Percentiles rank a stretch among this genome's conserved stretches.
Evolutionary conservation across 2,113 vertebrate genomes (phyloP).

Genomic region (Triplophysa siluroides): DNA sequence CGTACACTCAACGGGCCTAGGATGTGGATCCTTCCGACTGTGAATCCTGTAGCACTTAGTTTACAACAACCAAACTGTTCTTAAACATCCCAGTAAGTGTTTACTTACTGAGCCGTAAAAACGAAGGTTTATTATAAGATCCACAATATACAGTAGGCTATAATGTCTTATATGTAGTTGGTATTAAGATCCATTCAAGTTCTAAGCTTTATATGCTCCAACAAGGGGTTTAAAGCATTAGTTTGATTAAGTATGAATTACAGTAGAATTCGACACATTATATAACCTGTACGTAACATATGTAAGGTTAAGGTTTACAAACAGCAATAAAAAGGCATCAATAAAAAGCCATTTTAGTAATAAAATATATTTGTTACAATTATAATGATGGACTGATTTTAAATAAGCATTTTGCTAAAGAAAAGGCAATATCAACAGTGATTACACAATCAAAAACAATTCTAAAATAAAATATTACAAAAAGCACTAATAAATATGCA

Average conservation of each 20-base stretch:
- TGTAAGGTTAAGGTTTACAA: not conserved
- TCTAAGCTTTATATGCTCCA: not conserved
- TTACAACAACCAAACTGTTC: slow-evolving; percentile 24
- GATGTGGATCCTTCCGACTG: slow-evolving; percentile 55
- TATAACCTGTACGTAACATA: not conserved
- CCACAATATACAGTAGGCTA: too few relatives aligned
- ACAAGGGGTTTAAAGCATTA: not conserved
- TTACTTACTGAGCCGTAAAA: not conserved
- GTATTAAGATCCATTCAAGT: too few relatives aligned
- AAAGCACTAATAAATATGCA: slow-evolving; percentile 58
- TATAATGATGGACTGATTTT: not conserved
- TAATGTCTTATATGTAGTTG: too few relatives aligned
- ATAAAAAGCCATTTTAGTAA: slow-evolving; percentile 10
- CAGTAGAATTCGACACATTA: not conserved
- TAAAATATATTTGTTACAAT: slow-evolving; percentile 29
- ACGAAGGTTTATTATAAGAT: too few relatives aligned
- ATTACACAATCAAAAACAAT: slow-evolving; percentile 15
- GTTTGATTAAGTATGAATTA: too few relatives aligned
- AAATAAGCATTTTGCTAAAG: not conserved
- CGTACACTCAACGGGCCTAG: slow-evolving; percentile 29
- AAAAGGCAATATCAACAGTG: slow-evolving; percentile 21
- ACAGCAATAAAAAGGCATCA: not conserved
- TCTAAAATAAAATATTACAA: not conserved
- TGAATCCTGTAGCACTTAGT: slow-evolving; percentile 56
- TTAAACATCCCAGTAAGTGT: slow-evolving; percentile 7